A percentile compares a stretch with the other conserved stretches of the same genome.
Evolutionary conservation across 2,797 vertebrate species (phyloP).

Genomic region (Kryptolebias ocellatus): DNA sequence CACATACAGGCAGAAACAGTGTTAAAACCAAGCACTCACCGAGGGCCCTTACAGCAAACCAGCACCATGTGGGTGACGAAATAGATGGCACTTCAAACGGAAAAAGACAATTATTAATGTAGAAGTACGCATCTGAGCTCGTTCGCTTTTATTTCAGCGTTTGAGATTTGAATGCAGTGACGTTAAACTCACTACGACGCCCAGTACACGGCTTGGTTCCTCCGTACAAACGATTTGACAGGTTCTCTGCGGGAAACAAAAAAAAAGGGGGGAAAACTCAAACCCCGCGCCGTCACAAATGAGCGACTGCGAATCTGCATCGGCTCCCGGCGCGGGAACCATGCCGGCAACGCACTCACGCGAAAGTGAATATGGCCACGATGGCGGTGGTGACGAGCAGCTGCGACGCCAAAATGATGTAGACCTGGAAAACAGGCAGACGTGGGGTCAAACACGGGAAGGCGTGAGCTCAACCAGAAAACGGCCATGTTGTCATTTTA

Average conservation of each 20-base stretch:
- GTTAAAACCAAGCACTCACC: slow-evolving; percentile 81
- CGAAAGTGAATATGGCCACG: slow-evolving; percentile 91
- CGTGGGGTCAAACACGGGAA: not conserved
- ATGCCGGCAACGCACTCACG: slow-evolving; percentile 81
- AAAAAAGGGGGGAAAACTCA: slow-evolving; percentile 10
- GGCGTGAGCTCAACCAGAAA: no score
- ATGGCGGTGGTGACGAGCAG: slow-evolving; percentile 89
- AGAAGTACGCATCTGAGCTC: not conserved
- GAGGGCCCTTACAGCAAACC: slow-evolving; percentile 91
- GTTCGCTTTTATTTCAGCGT: not conserved
- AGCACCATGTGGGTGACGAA: slow-evolving; percentile 88
- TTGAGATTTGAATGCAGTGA: not conserved
- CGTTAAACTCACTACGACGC: slow-evolving; percentile 88
- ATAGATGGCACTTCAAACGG: slow-evolving; percentile 79
- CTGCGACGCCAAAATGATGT: slow-evolving; percentile 90
- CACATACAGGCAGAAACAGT: no score
- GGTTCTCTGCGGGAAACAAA: slow-evolving; percentile 74
- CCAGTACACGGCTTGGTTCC: slow-evolving; percentile 85
- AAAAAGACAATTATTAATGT: not conserved
- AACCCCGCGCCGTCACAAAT: no score
- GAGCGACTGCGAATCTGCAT: no score
- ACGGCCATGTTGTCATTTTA: no score
- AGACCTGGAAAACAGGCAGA: slow-evolving; percentile 82
- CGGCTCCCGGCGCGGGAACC: not conserved
- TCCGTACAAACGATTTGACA: slow-evolving; percentile 77